These are phyloP conservation scores for roundworm (Caenorhabditis elegans) DNA, from an alignment of 1,140 invertebrate genomes.

Conservation along the genomic window WBcel235 BX284604.4:6788001-6788500, in stretches of 20 bases:
- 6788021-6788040: constrained; percentile 51
- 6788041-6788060: constrained; percentile 51
- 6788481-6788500: constrained; percentile 55
- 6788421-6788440: not conserved
- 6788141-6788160: constrained; percentile 53
- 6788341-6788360: constrained; percentile 59
- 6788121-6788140: constrained; percentile 60
- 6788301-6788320: constrained; percentile 58
- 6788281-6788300: constrained; percentile 49
- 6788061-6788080: constrained; percentile 39
- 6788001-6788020: not conserved
- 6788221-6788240: constrained; percentile 52
- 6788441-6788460: constrained; percentile 8
- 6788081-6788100: constrained; percentile 42
- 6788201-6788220: constrained; percentile 55
- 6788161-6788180: constrained; percentile 54
- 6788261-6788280: constrained; percentile 55
- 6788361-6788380: constrained; percentile 38
- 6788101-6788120: constrained; percentile 48
- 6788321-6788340: constrained; percentile 57
- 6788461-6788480: constrained; percentile 51
- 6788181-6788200: constrained; percentile 60
- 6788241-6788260: constrained; percentile 58
- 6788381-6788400: constrained; percentile 33
- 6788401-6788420: not conserved